phyloP scores from a whole-genome alignment of 2,113 vertebrate genomes.

The Phocoena phocoena region DNA sequence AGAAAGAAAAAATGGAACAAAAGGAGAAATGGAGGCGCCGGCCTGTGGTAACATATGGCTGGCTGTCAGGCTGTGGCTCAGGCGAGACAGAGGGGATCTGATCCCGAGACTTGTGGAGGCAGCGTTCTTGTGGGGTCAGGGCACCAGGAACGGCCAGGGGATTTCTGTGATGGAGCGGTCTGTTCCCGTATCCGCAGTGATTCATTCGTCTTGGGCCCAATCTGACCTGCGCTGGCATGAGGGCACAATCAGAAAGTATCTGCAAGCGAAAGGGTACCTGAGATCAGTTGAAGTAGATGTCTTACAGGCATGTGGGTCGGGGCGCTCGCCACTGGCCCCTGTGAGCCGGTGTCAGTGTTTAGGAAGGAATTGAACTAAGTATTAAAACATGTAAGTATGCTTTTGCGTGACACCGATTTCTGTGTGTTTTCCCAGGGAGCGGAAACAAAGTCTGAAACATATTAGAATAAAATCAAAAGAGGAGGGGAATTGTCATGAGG shows the following conservation, averaged over 20 bases:
- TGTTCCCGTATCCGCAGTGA: constrained; percentile 37
- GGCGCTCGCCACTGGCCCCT: not conserved
- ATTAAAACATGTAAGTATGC: too few relatives aligned
- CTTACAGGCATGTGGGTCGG: not conserved
- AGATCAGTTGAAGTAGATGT: not conserved
- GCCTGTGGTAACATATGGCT: constrained; percentile 24
- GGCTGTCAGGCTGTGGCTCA: constrained; percentile 61
- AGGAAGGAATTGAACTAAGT: not conserved
- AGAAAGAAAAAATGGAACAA: not conserved
- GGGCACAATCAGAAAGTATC: constrained; percentile 8
- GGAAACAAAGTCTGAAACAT: not conserved
- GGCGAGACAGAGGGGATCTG: constrained; percentile 54
- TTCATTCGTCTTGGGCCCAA: constrained; percentile 74
- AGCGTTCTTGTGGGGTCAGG: constrained; percentile 71
- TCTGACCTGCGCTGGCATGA: not conserved
- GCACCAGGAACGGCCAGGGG: constrained; percentile 48
- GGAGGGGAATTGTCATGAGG: not conserved
- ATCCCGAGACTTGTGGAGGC: constrained; percentile 43
- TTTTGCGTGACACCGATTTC: not conserved
- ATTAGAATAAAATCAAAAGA: not conserved
- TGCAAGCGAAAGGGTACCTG: not conserved
- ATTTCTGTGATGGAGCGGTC: constrained; percentile 69
- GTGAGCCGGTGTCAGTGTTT: accelerated
- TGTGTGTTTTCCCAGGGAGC: not conserved
- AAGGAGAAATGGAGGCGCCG: not conserved